A percentile compares a stretch with the other conserved stretches of the same genome.
These are phyloP conservation scores for Ochotona curzoniae DNA, from an alignment of 2,113 vertebrate genomes.

Conservation along the genomic window DNA sequence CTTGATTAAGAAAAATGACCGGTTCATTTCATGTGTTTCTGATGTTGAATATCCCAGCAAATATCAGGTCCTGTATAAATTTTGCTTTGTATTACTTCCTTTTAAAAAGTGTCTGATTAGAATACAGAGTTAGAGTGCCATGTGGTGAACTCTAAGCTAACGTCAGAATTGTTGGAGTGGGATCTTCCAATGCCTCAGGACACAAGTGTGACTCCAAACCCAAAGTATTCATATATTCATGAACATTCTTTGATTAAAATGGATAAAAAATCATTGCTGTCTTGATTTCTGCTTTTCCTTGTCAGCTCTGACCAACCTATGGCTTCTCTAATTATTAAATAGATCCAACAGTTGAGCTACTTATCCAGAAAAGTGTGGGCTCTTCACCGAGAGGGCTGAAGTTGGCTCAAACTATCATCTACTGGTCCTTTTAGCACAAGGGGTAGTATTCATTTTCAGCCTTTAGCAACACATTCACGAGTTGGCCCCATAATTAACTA, in stretches of 20 bases:
- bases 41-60: slow-evolving; percentile 36
- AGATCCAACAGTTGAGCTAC: slow-evolving; percentile 63
- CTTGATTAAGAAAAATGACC: neutral
- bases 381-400: slow-evolving; percentile 66
- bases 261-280: slow-evolving; percentile 11
- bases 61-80: neutral
- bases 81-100: neutral
- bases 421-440: slow-evolving; percentile 65
- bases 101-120: neutral
- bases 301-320: slow-evolving; percentile 64
- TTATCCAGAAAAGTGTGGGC: slow-evolving; percentile 67
- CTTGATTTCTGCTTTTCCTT: slow-evolving; percentile 58
- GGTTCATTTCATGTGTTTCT: neutral
- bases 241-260: slow-evolving; percentile 47
- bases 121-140: neutral
- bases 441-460: slow-evolving; percentile 69
- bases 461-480: slow-evolving; percentile 66
- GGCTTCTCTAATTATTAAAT: slow-evolving; percentile 76
- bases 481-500: slow-evolving; percentile 77
- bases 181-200: neutral
- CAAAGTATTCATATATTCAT: neutral
- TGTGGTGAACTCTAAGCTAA: neutral
- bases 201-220: neutral
- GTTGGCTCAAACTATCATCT: slow-evolving; percentile 65
- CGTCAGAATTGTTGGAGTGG: neutral